Evolutionary conservation across 2,797 vertebrate genomes (phyloP).

Genomic region (Acrocephalus scirpaceus): DNA sequence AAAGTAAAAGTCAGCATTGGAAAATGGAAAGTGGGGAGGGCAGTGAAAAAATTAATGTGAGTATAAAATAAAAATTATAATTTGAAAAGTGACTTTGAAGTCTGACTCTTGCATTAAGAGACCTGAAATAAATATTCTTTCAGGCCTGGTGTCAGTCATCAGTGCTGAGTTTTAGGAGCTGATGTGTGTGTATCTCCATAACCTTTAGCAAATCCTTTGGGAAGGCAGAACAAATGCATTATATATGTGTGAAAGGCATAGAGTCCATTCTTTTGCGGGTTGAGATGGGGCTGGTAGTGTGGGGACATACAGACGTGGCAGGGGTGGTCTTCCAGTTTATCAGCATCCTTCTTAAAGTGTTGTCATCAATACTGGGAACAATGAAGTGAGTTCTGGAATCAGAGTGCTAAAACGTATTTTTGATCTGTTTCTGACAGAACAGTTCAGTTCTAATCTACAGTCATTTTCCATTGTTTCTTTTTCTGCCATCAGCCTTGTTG

Average conservation of each 20-base stretch:
- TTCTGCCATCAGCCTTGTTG: neutral
- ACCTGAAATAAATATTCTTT: neutral
- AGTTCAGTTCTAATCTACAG: neutral
- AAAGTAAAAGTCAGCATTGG: neutral
- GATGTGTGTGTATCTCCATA: neutral
- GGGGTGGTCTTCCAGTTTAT: neutral
- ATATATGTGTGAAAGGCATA: neutral
- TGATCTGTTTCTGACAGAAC: neutral
- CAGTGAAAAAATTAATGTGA: neutral
- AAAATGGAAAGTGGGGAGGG: neutral
- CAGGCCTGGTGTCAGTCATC: neutral
- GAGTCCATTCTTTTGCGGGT: neutral
- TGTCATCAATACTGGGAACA: neutral
- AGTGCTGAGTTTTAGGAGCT: neutral
- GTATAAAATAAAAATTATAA: neutral
- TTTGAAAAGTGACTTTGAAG: neutral
- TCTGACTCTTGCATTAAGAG: neutral
- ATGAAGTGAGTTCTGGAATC: neutral
- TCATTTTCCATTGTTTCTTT: neutral
- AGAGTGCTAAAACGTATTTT: neutral
- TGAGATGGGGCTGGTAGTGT: no score
- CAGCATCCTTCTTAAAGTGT: neutral
- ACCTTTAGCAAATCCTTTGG: neutral
- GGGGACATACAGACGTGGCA: fast-evolving
- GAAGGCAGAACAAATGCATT: neutral